Evolutionary conservation across 92 coral and sea anemone species (phyloP).

Genomic region (Pocillopora meandrina): DNA sequence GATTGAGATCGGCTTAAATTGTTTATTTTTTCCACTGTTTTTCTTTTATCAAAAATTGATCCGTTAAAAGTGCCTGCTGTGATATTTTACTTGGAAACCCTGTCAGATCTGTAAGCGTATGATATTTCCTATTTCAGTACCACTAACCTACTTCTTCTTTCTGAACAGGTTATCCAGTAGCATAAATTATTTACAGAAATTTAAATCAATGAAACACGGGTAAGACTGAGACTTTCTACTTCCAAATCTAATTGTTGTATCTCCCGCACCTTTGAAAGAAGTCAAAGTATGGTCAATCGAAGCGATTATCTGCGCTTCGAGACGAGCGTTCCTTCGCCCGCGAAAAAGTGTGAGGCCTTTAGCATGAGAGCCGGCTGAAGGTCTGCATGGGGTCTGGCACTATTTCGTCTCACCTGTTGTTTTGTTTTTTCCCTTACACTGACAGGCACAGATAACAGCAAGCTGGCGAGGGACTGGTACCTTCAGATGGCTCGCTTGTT

Average conservation of each 20-base stretch:
- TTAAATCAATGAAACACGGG: conserved; percentile 82
- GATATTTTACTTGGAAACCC: background rate
- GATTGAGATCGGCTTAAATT: too few relatives aligned
- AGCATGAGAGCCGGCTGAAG: background rate
- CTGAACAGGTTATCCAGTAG: conserved; percentile 83
- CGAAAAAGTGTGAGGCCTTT: too few relatives aligned
- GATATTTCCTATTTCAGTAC: too few relatives aligned
- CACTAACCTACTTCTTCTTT: background rate
- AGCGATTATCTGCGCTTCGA: too few relatives aligned
- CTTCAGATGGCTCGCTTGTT: background rate
- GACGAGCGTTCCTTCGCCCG: too few relatives aligned
- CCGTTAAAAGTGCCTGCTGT: too few relatives aligned
- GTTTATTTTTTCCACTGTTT: too few relatives aligned
- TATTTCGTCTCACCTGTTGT: background rate
- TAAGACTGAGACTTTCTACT: conserved; percentile 35
- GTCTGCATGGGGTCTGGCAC: too few relatives aligned
- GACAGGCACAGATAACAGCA: conserved; percentile 35
- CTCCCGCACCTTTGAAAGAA: too few relatives aligned
- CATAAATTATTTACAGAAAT: conserved; percentile 74
- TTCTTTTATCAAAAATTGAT: too few relatives aligned
- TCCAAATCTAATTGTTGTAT: background rate
- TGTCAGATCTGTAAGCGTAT: background rate
- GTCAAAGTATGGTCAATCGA: too few relatives aligned
- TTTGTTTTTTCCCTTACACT: background rate
- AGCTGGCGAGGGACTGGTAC: conserved; percentile 3